Conservation (phyloP, 2,888 invertebrate genomes). For the Pyrrhosoma nymphula region DNA sequence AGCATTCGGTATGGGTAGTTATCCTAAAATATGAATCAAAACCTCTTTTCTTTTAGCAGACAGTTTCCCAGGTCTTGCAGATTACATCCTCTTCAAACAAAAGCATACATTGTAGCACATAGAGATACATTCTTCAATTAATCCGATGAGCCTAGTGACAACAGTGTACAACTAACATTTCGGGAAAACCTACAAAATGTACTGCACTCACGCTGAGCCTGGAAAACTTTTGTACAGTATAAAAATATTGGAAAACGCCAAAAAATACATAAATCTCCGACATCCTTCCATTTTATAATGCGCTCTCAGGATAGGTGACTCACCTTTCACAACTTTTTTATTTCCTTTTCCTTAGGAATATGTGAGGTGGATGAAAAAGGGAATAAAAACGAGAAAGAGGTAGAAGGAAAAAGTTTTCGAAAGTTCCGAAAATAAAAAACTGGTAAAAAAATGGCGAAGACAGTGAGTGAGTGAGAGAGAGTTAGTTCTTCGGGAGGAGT, state of each 20-base stretch:
- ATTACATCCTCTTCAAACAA: too few species aligned
- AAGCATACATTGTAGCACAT: too few species aligned
- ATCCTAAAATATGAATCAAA: too few species aligned
- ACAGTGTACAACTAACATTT: neutral
- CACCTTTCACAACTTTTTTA: conserved; percentile 18
- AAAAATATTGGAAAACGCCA: neutral
- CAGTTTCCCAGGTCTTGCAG: too few species aligned
- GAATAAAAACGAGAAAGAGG: neutral
- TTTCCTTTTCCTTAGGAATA: neutral
- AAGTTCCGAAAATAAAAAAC: neutral
- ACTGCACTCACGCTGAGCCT: neutral
- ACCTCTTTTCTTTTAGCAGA: too few species aligned
- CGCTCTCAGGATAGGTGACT: neutral
- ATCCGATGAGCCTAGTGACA: neutral
- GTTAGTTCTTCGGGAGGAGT: neutral
- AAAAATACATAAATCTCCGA: conserved; percentile 13
- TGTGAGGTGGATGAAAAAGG: neutral
- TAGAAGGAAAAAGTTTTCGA: neutral
- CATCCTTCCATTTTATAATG: neutral
- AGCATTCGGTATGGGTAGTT: too few species aligned
- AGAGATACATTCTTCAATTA: too few species aligned
- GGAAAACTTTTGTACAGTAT: neutral
- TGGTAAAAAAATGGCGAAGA: neutral
- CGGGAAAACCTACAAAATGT: neutral
- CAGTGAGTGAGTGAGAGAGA: neutral